Conservation (phyloP, 2,888 invertebrate genomes). For the Sminthurides aquaticus region DNA sequence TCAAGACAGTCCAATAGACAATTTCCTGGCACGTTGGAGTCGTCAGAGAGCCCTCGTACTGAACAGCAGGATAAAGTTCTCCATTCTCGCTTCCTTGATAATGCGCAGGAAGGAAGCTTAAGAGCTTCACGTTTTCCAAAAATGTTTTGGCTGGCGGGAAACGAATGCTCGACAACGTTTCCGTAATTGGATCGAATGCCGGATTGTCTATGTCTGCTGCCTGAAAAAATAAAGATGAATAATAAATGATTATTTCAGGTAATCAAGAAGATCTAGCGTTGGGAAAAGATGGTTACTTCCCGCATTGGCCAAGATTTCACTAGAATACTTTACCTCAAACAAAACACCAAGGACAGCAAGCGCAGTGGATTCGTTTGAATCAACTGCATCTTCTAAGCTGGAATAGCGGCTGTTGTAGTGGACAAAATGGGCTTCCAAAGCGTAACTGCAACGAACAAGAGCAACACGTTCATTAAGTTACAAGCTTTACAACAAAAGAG, state of each 20-base stretch:
- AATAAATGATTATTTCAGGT: no score
- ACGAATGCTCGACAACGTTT: background rate
- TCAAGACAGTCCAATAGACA: slow-evolving; percentile 8
- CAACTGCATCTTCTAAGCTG: background rate
- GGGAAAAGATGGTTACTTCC: no score
- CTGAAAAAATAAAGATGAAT: no score
- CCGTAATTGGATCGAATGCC: background rate
- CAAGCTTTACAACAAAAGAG: no score
- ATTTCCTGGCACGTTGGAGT: slow-evolving; percentile 3
- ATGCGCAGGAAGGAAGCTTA: no score
- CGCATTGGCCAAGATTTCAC: no score
- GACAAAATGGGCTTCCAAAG: background rate
- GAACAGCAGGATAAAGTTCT: no score
- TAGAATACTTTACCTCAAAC: background rate
- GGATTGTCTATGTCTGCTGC: no score
- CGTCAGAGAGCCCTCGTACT: slow-evolving; percentile 10
- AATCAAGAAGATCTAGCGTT: no score
- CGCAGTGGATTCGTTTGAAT: background rate
- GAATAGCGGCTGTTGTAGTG: background rate
- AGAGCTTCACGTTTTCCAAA: no score
- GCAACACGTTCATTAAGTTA: background rate
- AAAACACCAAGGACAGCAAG: background rate
- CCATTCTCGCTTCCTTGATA: no score
- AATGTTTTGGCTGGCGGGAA: no score
- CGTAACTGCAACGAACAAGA: background rate